Evolutionary conservation across 2,113 vertebrate species (phyloP).

Genomic region (Lepus americanus): DNA sequence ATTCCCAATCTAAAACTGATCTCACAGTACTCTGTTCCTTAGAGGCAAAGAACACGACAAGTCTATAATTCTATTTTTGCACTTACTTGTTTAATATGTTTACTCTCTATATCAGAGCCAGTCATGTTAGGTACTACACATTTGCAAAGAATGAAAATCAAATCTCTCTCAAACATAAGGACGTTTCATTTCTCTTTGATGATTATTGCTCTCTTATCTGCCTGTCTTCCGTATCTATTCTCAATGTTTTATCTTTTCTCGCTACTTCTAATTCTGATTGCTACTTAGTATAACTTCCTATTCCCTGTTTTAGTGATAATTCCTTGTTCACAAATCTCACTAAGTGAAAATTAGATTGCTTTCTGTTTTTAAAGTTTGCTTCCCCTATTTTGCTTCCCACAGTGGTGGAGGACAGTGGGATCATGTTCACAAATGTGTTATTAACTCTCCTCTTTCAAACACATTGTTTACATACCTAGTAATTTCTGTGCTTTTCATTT

Average conservation of each 20-base stretch:
- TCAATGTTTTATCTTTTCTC: background rate
- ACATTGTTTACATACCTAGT: conserved; percentile 19
- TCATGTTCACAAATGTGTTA: background rate
- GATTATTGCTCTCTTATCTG: background rate
- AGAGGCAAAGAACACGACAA: background rate
- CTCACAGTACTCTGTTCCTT: background rate
- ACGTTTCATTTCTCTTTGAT: conserved; percentile 29
- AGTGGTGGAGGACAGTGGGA: background rate
- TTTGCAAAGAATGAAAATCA: conserved; percentile 46
- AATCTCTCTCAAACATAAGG: background rate
- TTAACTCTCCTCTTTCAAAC: background rate
- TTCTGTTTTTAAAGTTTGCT: conserved; percentile 48
- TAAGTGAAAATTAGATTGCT: background rate
- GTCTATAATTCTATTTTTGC: background rate
- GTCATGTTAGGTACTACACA: background rate
- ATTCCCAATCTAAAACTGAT: background rate
- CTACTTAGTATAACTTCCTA: background rate
- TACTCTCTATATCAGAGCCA: background rate
- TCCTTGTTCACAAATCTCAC: background rate
- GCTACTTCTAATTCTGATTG: conserved; percentile 12
- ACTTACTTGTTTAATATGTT: background rate
- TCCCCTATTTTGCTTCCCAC: conserved; percentile 29
- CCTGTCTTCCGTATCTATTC: background rate
- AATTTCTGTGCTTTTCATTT: background rate
- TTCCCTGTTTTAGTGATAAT: background rate